Percentiles rank a stretch among this genome's conserved stretches.
Evolutionary conservation across 2,797 vertebrate genomes (phyloP).

Genomic region (Pelodytes ibericus): DNA sequence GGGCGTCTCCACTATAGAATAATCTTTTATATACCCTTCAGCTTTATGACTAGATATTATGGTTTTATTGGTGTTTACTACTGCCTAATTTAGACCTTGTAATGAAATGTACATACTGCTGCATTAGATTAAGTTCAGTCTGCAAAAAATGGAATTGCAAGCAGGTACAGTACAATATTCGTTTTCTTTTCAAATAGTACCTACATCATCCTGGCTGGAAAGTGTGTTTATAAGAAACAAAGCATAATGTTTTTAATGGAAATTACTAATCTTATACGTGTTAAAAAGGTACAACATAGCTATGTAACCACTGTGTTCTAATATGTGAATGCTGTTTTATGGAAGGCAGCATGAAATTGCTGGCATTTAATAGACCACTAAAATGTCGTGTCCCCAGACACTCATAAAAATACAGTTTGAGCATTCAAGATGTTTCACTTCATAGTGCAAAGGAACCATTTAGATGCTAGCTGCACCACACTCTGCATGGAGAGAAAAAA

Average conservation of each 20-base stretch:
- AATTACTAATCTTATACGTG: constrained; percentile 63
- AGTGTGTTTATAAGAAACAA: constrained; percentile 61
- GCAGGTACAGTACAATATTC: constrained; percentile 40
- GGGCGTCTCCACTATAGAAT: neutral
- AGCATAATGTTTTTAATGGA: constrained; percentile 63
- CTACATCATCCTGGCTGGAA: constrained; percentile 46
- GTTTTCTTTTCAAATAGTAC: constrained; percentile 51
- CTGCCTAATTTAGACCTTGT: neutral
- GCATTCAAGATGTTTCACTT: constrained; percentile 81
- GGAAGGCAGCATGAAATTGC: constrained; percentile 83
- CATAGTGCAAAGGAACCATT: constrained; percentile 75
- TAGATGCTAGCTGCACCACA: constrained; percentile 74
- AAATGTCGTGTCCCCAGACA: constrained; percentile 79
- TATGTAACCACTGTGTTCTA: constrained; percentile 71
- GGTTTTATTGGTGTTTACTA: neutral
- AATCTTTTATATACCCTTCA: neutral
- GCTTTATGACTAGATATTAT: neutral
- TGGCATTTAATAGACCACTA: constrained; percentile 87
- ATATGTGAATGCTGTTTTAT: constrained; percentile 83
- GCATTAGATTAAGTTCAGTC: constrained; percentile 18
- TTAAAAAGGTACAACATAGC: constrained; percentile 72
- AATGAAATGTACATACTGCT: constrained; percentile 5
- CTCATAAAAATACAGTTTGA: constrained; percentile 84
- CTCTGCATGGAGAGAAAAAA: constrained; percentile 68
- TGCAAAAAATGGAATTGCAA: constrained; percentile 11